Evolutionary conservation across 2,888 invertebrate species (phyloP), one percentile per base, ranked within the genome.

Genomic region (Clitarchus hookeri): DNA sequence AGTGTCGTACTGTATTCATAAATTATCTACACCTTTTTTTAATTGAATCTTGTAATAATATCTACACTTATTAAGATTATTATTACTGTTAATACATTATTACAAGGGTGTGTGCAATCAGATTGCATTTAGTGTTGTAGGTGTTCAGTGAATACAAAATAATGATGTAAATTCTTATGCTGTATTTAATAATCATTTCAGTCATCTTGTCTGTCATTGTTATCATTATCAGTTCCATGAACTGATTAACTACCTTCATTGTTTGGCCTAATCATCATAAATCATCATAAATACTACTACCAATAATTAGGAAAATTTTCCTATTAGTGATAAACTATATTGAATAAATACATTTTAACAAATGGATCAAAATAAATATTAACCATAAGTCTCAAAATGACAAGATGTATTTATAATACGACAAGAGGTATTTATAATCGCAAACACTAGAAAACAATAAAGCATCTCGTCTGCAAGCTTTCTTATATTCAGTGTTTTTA

Each of bases 221-320:
- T 86, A 87, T 86, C 85, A 84, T 86, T 83, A 85, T 88, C 88
- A 87, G 88, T 88, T 88, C 88, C 87, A 88, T 88, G 88, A 88
- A 88, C 88, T 88, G 88, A 87, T 85, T 36, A 80, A 84, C 12
- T 82, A 85, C 85, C 87, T 87, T 87, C 85, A 85, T 88, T 86
- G 87, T 88, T 88, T 88, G 88, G 88, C 88, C 88, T 88, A 88
- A 88, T 88, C 87, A 87, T 88, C 88, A 88, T 86, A 84, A 86
- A 54, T 36, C 36, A 54, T 83, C 65, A 79, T 84, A 84, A 86
- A 84, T 87, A 86, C 84, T 80, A 86, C 86, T 77, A 86, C 27
- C 25, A 79, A 83, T 86, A 86, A 86, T 86, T 84, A 84, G 84
- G 84, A 80, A 85, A 79, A 84, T 84, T 84, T 86, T 87, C 87